Conservation (phyloP, 2,113 vertebrate genomes). For the Nansenia antarctica region DNA sequence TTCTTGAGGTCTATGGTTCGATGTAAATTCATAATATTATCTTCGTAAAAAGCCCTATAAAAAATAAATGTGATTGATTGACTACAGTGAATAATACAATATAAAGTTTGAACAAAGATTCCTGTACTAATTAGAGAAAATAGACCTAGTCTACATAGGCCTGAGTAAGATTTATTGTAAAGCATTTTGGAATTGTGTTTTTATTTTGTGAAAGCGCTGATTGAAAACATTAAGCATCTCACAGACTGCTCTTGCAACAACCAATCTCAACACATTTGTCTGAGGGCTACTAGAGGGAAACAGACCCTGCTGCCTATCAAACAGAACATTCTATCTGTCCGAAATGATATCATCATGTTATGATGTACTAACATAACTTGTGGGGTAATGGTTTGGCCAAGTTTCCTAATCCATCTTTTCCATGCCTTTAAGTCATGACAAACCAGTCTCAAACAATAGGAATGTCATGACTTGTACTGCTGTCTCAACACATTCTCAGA, state of each 20-base stretch:
- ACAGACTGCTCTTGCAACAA: constrained; percentile 36
- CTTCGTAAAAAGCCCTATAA: no score
- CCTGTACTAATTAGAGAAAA: constrained; percentile 21
- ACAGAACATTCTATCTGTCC: constrained; percentile 58
- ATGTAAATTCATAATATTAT: no score
- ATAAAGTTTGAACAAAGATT: constrained; percentile 26
- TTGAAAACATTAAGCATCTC: constrained; percentile 58
- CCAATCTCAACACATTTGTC: constrained; percentile 65
- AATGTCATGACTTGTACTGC: constrained; percentile 41
- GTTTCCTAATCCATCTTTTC: constrained; percentile 56
- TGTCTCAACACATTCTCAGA: constrained; percentile 47
- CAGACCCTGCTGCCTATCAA: constrained; percentile 38
- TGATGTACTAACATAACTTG: constrained; percentile 57
- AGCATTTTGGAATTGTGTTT: constrained; percentile 54
- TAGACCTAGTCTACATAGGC: constrained; percentile 34
- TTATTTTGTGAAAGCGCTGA: constrained; percentile 65
- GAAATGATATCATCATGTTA: constrained; percentile 52
- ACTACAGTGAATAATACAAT: no score
- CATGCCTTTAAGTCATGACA: constrained; percentile 48
- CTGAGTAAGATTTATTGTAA: constrained; percentile 48
- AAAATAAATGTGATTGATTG: no score
- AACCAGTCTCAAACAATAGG: constrained; percentile 44
- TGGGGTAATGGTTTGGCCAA: constrained; percentile 46
- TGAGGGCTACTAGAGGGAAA: constrained; percentile 56
- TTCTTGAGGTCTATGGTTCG: no score